These are phyloP conservation scores for Mormyrus proboscirostris DNA, from an alignment of 2,797 vertebrate species.

Conservation along the genomic window DNA sequence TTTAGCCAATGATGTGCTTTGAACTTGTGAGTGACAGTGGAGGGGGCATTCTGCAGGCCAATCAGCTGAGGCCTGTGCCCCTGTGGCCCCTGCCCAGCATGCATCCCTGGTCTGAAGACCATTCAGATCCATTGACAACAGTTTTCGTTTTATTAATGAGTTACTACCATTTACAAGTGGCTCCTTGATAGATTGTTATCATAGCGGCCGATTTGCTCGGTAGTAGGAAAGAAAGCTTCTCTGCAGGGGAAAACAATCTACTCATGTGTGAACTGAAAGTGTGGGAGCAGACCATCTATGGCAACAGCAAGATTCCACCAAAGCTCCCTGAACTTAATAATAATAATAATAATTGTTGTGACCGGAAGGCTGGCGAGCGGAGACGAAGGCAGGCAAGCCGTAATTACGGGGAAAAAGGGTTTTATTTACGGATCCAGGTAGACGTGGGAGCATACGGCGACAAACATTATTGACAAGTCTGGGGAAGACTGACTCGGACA, in stretches of 20 bases:
- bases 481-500: too few species aligned
- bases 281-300: background rate
- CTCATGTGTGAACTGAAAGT: background rate
- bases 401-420: too few species aligned
- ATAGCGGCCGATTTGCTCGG: background rate
- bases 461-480: too few species aligned
- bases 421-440: too few species aligned
- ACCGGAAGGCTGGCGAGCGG: too few species aligned
- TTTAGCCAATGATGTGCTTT: background rate
- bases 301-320: background rate
- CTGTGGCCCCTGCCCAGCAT: background rate
- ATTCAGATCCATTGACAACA: conserved; percentile 6
- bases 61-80: background rate
- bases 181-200: background rate
- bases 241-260: background rate
- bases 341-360: too few species aligned
- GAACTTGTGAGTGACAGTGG: background rate
- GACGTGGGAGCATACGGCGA: too few species aligned
- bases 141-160: too few species aligned
- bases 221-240: background rate
- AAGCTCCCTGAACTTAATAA: background rate
- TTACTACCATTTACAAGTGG: too few species aligned
- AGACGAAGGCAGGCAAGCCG: too few species aligned
- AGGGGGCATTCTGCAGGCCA: background rate
- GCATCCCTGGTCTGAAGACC: background rate